A percentile compares a stretch with the other conserved stretches of the same genome.
These are phyloP conservation scores for Ramazzottius varieornatus DNA, from an alignment of 2,888 invertebrate species.

Conservation along the genomic window DNA sequence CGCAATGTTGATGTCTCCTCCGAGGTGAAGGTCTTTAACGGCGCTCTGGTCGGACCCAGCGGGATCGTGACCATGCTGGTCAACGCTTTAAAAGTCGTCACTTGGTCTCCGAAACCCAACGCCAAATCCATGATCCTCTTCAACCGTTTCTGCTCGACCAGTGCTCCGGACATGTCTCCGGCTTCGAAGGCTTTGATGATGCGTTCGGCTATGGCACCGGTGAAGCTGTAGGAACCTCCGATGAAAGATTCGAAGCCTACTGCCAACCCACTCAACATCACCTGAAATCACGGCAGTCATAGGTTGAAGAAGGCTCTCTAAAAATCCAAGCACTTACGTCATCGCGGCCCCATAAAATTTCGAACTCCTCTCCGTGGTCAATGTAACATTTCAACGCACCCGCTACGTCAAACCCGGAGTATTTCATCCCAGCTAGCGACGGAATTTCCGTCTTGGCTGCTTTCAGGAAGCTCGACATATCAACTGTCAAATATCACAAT, in stretches of 20 bases:
- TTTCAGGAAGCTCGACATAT: slow-evolving; percentile 11
- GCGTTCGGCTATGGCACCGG: neutral
- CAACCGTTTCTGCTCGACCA: neutral
- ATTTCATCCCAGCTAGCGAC: slow-evolving; percentile 17
- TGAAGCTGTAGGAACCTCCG: neutral
- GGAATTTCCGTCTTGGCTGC: slow-evolving; percentile 16
- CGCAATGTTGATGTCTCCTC: neutral
- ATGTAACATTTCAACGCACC: slow-evolving; percentile 7
- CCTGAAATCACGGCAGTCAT: neutral
- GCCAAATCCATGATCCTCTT: neutral
- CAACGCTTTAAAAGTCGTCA: neutral
- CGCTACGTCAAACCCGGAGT: slow-evolving; percentile 13
- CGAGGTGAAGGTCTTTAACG: neutral
- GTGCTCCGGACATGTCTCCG: neutral
- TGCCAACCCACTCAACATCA: neutral
- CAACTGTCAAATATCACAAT: neutral
- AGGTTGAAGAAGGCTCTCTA: neutral
- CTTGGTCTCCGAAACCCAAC: neutral
- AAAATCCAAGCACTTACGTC: neutral
- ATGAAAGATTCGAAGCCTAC: neutral
- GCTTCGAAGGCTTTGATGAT: neutral
- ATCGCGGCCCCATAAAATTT: slow-evolving; percentile 1
- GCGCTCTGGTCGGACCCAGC: neutral
- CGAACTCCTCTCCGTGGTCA: neutral
- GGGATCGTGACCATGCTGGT: neutral